Base-by-base conservation (phyloP, 2,113 vertebrate species). In the Xyrauchen texanus region DNA sequence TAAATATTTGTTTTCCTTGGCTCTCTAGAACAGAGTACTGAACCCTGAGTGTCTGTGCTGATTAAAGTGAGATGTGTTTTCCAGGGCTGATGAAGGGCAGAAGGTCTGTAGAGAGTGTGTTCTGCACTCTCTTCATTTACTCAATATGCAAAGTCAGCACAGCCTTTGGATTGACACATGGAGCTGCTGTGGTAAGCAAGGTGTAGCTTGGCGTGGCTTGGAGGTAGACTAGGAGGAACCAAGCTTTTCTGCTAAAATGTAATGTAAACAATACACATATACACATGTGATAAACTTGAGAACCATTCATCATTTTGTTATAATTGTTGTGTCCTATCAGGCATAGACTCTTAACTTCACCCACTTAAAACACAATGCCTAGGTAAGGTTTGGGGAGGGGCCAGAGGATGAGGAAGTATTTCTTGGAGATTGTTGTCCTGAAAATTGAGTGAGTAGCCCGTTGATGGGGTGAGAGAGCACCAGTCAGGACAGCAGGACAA, bases 131-230 rank as follows among this genome's bases (percentile, higher is more conserved):
- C 16, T 13, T 21, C 62, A 53, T 65, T 62, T 45, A 62, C 21
- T 52, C 13, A 45, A 16, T 44, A 49, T 55, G 34, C 73, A 65
- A 5, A 52, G 51, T 76, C 73, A 76, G 73, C 73, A 65, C 21
- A 65, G 46, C 4, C 0, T 8, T 76, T 63, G 53, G 73, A 76
- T 16, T 65, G 73, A 76, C 73, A 65, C 12, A 6, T 42, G 34
- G 73, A 75, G 72, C 60, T 75, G 72, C 72, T 75, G 72, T 7
- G 47, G 5, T 63, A 46, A 75, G 72, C 61, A 44, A 8, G 34
- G 58, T 21, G 34, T 53, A 47, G 12, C 44, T 62, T 49, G 55
- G 51, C 73, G n/a, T 76, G 51, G 47, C 73, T 65, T 76, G 61
- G 49, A 65, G 55, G 12, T 65, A 8, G 70, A 73, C 70, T 61